A percentile compares a stretch with the other conserved stretches of the same genome.
Evolutionary conservation across 2,113 vertebrate species (phyloP).

Genomic region (Azemiops feae): DNA sequence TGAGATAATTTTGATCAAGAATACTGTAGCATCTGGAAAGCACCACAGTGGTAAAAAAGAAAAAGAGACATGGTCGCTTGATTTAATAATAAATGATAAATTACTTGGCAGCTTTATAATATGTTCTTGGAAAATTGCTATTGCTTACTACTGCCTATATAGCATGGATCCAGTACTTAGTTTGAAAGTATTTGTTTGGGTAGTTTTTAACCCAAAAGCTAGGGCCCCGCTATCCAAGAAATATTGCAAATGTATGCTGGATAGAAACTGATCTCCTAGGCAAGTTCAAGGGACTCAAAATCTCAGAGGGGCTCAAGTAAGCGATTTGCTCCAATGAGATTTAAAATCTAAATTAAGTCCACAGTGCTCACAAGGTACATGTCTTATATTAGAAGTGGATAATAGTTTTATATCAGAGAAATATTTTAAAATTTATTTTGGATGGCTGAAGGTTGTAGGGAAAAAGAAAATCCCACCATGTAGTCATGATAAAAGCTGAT

Average conservation of each 20-base stretch:
- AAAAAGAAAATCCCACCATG: neutral
- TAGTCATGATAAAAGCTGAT: neutral
- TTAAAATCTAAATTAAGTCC: neutral
- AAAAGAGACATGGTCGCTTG: neutral
- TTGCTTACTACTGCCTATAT: accelerated
- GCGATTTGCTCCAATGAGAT: neutral
- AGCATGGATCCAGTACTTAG: neutral
- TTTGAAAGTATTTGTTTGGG: neutral
- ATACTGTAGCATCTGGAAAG: neutral
- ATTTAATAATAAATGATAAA: neutral
- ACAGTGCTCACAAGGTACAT: neutral
- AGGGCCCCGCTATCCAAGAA: neutral
- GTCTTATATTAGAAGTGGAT: neutral
- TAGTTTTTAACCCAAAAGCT: neutral
- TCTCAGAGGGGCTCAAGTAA: neutral
- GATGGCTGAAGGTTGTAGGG: neutral
- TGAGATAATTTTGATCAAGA: neutral
- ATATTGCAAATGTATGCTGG: neutral
- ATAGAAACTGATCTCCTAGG: neutral
- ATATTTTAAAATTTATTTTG: neutral
- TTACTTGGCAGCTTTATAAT: neutral
- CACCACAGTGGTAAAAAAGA: neutral
- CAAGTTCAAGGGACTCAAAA: neutral
- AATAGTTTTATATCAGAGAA: neutral
- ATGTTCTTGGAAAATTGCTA: neutral